These are phyloP conservation scores for Nephotettix cincticeps DNA, from an alignment of 1,140 invertebrate species.

Conservation along the genomic window DNA sequence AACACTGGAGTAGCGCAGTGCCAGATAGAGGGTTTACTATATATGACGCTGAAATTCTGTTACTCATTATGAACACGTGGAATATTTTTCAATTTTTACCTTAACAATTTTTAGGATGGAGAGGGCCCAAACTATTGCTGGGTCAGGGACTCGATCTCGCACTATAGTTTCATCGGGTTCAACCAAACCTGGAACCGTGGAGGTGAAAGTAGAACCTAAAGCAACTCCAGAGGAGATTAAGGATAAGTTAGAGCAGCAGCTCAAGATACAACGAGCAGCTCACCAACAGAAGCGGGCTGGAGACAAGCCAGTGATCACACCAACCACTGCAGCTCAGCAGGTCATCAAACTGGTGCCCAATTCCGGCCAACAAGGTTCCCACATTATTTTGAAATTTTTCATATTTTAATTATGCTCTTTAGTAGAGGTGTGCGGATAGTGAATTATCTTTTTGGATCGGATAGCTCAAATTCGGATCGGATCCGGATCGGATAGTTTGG, in stretches of 20 bases:
- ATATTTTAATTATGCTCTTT: too few species aligned
- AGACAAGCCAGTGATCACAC: conserved; percentile 50
- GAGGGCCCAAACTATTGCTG: conserved; percentile 61
- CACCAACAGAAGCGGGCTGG: conserved; percentile 78
- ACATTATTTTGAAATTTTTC: too few species aligned
- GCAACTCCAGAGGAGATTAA: conserved; percentile 78
- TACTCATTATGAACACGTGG: too few species aligned
- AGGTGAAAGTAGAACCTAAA: conserved; percentile 46
- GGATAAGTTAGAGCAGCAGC: conserved; percentile 87
- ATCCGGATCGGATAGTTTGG: too few species aligned
- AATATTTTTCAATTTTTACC: not conserved
- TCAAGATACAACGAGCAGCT: conserved; percentile 80
- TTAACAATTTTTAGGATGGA: conserved; percentile 54
- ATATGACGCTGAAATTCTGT: too few species aligned
- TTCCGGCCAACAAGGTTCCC: conserved; percentile 52
- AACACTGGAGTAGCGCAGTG: too few species aligned
- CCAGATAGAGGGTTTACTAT: too few species aligned
- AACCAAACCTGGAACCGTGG: not conserved
- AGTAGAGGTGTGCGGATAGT: too few species aligned
- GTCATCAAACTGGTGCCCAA: conserved; percentile 57
- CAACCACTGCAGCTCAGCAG: conserved; percentile 45
- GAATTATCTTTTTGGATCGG: too few species aligned
- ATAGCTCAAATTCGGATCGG: too few species aligned
- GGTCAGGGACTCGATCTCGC: conserved; percentile 67
- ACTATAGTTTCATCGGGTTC: conserved; percentile 2